A percentile compares a stretch with the other conserved stretches of the same genome.
phyloP scores from a whole-genome alignment of 1,140 invertebrate species.

The Platyscapa corneri region DNA sequence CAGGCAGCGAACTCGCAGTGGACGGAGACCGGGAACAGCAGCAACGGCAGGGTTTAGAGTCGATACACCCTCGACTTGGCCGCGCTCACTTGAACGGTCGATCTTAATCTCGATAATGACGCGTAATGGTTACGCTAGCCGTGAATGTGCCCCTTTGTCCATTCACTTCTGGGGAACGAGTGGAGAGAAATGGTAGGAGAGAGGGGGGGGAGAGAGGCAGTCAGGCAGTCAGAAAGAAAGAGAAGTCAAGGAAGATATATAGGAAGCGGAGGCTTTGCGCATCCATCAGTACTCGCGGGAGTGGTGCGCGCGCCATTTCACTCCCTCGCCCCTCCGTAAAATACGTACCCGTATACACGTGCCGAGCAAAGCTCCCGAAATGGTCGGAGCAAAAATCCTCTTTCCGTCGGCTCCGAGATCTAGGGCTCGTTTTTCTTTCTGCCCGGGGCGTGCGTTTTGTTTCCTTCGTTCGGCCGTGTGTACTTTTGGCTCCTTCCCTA shows the following conservation, averaged over 20 bases:
- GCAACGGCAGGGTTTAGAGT: background rate
- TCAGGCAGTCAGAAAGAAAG: background rate
- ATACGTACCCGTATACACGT: background rate
- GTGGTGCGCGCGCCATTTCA: constrained; percentile 37
- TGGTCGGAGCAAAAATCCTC: constrained; percentile 43
- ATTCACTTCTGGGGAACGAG: constrained; percentile 56
- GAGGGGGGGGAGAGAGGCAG: background rate
- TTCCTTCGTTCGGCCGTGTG: background rate
- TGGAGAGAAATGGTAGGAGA: background rate
- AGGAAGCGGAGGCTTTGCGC: constrained; percentile 53
- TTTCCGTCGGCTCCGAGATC: background rate
- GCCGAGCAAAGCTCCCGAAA: constrained; percentile 54
- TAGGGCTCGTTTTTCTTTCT: constrained; percentile 25
- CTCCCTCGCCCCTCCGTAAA: background rate
- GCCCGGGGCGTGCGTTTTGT: background rate
- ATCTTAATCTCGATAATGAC: constrained; percentile 76
- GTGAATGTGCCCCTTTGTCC: constrained; percentile 74
- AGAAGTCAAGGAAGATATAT: constrained; percentile 19
- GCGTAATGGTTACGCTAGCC: constrained; percentile 71
- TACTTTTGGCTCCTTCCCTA: background rate
- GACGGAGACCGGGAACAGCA: background rate
- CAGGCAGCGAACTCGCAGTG: background rate
- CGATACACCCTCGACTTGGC: constrained; percentile 11
- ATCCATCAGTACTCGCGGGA: constrained; percentile 62
- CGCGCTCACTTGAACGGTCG: constrained; percentile 45